Evolutionary conservation across 1,140 invertebrate species (phyloP).

Genomic region (Rhyzopertha dominica): DNA sequence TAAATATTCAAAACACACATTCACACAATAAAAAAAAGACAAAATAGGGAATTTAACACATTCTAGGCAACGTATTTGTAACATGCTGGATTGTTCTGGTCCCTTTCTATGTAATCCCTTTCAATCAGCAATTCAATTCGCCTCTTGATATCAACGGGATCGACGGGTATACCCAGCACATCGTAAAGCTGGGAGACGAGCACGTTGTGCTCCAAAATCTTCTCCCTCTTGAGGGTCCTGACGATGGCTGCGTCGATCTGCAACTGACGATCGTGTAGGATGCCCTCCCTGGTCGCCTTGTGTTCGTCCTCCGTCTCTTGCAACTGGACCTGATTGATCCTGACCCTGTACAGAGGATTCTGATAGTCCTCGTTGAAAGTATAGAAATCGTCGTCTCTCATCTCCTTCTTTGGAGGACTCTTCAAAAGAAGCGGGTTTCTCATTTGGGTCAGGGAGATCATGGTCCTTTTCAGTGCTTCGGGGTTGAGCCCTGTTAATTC

Average conservation of each 20-base stretch:
- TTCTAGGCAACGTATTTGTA: slow-evolving; percentile 39
- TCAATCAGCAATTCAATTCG: slow-evolving; percentile 39
- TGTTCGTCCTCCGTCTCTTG: slow-evolving; percentile 99
- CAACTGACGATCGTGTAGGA: slow-evolving; percentile 96
- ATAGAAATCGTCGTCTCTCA: slow-evolving; percentile 83
- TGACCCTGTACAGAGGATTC: slow-evolving; percentile 94
- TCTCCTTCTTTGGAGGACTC: slow-evolving; percentile 78
- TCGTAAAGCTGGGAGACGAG: slow-evolving; percentile 93
- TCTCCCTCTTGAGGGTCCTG: slow-evolving; percentile 98
- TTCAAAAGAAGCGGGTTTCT: slow-evolving; percentile 88
- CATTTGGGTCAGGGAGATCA: slow-evolving; percentile 94
- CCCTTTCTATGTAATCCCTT: slow-evolving; percentile 36
- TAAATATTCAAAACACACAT: no score
- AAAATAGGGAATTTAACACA: no score
- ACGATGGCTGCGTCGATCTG: slow-evolving; percentile 99
- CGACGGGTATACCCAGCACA: slow-evolving; percentile 95
- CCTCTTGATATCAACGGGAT: slow-evolving; percentile 48
- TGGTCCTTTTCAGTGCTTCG: slow-evolving; percentile 82
- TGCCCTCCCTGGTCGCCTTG: slow-evolving; percentile 91
- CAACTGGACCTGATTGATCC: slow-evolving; percentile 99
- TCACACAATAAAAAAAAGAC: no score
- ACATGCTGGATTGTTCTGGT: slow-evolving; percentile 31
- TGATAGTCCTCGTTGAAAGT: slow-evolving; percentile 88
- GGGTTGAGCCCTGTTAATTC: slow-evolving; percentile 82
- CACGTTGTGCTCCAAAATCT: slow-evolving; percentile 87